Evolutionary conservation across 37 sponge, comb jelly and placozoan species (phyloP).

Genomic region (Diacarnus erythraeanus): DNA sequence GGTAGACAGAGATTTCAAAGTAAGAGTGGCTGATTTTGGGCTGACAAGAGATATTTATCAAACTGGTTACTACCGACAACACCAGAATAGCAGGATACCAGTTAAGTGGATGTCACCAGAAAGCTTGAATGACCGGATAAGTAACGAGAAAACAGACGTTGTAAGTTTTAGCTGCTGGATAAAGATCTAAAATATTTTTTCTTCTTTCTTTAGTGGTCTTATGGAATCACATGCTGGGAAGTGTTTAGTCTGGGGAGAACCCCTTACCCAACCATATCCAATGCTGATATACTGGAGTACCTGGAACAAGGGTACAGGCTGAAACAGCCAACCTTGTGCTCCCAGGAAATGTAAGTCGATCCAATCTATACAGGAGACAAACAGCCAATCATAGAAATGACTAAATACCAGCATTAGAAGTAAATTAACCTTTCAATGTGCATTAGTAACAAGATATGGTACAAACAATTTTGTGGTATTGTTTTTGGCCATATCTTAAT

Average conservation of each 20-base stretch:
- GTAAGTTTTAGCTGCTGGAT: conserved; percentile 11
- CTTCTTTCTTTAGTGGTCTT: conserved; percentile 41
- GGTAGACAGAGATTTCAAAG: conserved; percentile 42
- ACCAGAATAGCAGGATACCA: conserved; percentile 43
- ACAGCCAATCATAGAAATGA: no score
- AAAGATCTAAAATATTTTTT: background rate
- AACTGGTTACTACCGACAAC: conserved; percentile 65
- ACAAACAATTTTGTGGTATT: no score
- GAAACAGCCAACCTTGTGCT: conserved; percentile 33
- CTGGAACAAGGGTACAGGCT: conserved; percentile 44
- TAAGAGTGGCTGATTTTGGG: conserved; percentile 76
- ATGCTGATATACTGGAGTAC: conserved; percentile 46
- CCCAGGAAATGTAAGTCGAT: conserved; percentile 31
- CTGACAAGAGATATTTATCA: conserved; percentile 66
- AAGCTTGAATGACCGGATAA: conserved; percentile 62
- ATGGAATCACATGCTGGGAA: conserved; percentile 68
- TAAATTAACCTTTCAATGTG: no score
- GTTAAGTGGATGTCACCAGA: conserved; percentile 83
- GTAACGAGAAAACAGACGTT: conserved; percentile 72
- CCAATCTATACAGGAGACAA: background rate
- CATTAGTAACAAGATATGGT: no score
- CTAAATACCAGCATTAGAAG: no score
- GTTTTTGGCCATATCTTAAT: no score
- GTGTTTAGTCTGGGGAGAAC: conserved; percentile 58
- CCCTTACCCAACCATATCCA: conserved; percentile 48